Evolutionary conservation across 30 jellyfish, hydroid and myxozoan genomes (phyloP), one percentile per base, ranked within the genome.

Genomic region (Hydra vulgaris): DNA sequence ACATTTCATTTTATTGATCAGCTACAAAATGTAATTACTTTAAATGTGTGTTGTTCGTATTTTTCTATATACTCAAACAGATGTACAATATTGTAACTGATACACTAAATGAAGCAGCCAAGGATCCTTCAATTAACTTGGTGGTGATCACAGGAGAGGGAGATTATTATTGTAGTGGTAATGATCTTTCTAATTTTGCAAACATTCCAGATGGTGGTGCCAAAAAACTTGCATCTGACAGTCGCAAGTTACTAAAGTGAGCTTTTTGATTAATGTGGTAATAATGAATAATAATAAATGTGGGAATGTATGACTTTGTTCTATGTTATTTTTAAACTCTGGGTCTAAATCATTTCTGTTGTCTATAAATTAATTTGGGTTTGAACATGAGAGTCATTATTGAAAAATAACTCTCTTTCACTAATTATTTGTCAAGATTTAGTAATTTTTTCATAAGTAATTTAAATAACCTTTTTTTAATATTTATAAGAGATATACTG

Each of bases 131-230:
- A 22, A 86, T 90, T 66, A 82, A 86, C 73, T 73, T 82, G 8
- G 94, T 85, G 0, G 94, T 90, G 26, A 21, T 90, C 1, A 90
- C 97, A 0, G 97, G 97, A 0, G 94, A 78, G 66, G 97, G 97
- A 4, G 95, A 90, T 73, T 90, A 74, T 71, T 90, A 85, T 54
- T 81, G 95, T 82, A 90, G 97, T 79, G 97, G 97, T 26, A 90
- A 90, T 54, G 97, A 90, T 75, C 73, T 90, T 70, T 54, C 96
- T 61, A 90, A 90, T 73, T 90, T 90, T 77, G 79, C 94, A 70
- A 77, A 90, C 15, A 86, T 90, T 56, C 95, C 95, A 8, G 92
- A 92, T 18, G 97, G 86, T 61, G 95, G 95, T 19, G 94, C 94
- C 15, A 79, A 73, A 67, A 85, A 90, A 71, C 86, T 90, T 84